Evolutionary conservation across 2,888 invertebrate genomes (phyloP), one percentile per base, ranked within the genome.

Genomic region (Acanthosepion lycidas): DNA sequence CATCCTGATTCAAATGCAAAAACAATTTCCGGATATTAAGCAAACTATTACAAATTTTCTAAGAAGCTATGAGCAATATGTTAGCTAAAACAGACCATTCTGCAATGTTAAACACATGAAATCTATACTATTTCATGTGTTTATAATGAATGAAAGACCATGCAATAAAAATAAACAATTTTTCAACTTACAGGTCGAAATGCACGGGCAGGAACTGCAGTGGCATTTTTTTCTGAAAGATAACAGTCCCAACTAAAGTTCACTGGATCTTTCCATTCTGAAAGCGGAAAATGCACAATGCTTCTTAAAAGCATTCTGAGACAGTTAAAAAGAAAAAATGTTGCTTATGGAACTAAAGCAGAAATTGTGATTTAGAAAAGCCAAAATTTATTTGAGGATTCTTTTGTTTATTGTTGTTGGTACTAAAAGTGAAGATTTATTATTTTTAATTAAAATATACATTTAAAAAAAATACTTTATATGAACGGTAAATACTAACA

Each of bases 241-340:
- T 99, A 99, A 94, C 98, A 98, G 95, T 98, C 98, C 99, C 99
- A 99, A 20, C 98, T 98, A 97, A 99, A 99, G 12, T 95, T 96
- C 64, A 95, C 96, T 92, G 96, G 95, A 95, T 97, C 97, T 94
- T 96, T 95, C 95, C 96, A 96, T 94, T 96, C 96, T 96, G 95
- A 78, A 95, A 95, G 48, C 48, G n/a, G 28, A 51, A 93, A 93
- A 93, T 26, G 53, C 55, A 51, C 94, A 28, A 53, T 59, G 51
- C 48, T 51, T 33, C 26, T 55, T 94, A n/a, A 59, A 59, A 48
- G 48, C 55, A 94, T 48, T 94, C 59, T 48, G 26, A 33, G 49
- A 18, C 20, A 15, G n/a, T 78, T 78, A 78, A 78, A 78, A 78
- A n/a, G 12, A 59, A 23, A 59, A 23, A 59, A 59, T 23, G 23